A percentile compares a stretch with the other conserved stretches of the same genome.
Conservation (phyloP, 2,113 vertebrate species). For the Empidonax traillii region DNA sequence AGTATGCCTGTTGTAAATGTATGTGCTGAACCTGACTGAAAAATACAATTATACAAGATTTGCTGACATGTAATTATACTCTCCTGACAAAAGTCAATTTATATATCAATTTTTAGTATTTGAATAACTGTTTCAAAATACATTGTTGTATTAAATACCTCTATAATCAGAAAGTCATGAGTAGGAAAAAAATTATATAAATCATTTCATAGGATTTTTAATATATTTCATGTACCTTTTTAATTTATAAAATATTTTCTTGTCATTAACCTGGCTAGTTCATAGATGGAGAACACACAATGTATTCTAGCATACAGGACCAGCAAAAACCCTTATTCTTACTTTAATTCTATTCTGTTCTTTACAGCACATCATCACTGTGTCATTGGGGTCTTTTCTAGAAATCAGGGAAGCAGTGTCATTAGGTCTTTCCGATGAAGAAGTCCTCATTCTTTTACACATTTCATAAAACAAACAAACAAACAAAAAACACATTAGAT, state of each 20-base stretch:
- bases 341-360: neutral
- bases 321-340: neutral
- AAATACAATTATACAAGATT: constrained; percentile 46
- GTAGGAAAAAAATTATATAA: neutral
- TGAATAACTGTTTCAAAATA: constrained; percentile 31
- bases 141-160: neutral
- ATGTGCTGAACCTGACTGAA: neutral
- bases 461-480: neutral
- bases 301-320: neutral
- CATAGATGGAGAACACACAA: neutral
- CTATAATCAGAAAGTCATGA: neutral
- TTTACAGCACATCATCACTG: neutral
- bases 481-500: neutral
- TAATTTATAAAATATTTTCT: neutral
- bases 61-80: constrained; percentile 41
- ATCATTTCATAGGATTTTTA: neutral
- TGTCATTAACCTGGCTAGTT: neutral
- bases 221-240: neutral
- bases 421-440: neutral
- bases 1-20: neutral
- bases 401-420: neutral
- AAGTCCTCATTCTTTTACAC: neutral
- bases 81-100: constrained; percentile 51
- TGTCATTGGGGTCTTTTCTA: neutral
- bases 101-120: constrained; percentile 34